Evolutionary conservation across 1,140 invertebrate species (phyloP).

Genomic region (Euura lappo): DNA sequence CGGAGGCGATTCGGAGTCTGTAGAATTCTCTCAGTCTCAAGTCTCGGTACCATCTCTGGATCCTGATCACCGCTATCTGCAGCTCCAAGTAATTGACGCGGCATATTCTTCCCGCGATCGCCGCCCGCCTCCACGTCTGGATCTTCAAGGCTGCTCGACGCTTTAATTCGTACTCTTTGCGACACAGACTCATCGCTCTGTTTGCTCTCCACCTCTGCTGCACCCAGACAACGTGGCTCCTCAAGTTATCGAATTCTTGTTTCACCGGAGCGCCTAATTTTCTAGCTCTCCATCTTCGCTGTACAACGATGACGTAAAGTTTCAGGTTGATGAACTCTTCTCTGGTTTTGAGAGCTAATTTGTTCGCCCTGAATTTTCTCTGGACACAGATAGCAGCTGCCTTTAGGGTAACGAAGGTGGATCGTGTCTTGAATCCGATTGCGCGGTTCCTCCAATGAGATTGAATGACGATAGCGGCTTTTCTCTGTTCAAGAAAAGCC

Average conservation of each 20-base stretch:
- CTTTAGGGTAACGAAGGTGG: constrained; percentile 39
- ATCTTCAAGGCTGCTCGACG: constrained; percentile 50
- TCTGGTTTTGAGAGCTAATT: constrained; percentile 29
- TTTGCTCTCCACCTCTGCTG: constrained; percentile 59
- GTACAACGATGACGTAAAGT: constrained; percentile 44
- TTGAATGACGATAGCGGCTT: constrained; percentile 42
- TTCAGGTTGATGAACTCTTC: constrained; percentile 37
- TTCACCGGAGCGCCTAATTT: constrained; percentile 28
- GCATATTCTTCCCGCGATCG: constrained; percentile 59
- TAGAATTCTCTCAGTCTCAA: constrained; percentile 5
- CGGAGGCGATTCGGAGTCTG: constrained; percentile 15
- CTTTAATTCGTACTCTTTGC: constrained; percentile 12
- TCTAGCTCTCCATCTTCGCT: constrained; percentile 43
- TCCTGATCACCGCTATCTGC: constrained; percentile 43
- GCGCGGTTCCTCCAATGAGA: constrained; percentile 36
- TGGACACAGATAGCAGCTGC: constrained; percentile 47
- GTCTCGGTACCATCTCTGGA: constrained; percentile 32
- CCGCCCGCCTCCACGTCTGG: constrained; percentile 54
- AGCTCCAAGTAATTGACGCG: constrained; percentile 48
- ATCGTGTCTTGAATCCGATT: constrained; percentile 29
- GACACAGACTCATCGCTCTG: constrained; percentile 36
- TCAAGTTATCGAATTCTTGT: constrained; percentile 44
- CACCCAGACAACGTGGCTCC: constrained; percentile 46
- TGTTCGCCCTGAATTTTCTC: constrained; percentile 38
- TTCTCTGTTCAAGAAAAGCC: constrained; percentile 38